Evolutionary conservation across 2,113 vertebrate species (phyloP).

Genomic region (Cathartes aura): DNA sequence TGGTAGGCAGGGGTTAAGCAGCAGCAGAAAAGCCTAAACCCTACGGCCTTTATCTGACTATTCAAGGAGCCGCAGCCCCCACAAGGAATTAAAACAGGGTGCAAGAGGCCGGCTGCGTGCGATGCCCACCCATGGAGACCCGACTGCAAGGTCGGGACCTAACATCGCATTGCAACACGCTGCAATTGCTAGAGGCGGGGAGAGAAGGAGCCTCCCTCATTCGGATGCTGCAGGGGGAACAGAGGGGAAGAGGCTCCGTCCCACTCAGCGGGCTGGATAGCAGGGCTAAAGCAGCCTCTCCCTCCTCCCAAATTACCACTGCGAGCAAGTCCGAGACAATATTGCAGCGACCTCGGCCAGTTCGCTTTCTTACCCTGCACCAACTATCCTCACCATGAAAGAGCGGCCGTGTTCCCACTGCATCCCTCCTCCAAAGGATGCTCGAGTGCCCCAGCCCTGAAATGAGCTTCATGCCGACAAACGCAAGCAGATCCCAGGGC

Average conservation of each 20-base stretch:
- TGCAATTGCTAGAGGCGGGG: not conserved
- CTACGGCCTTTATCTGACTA: accelerated
- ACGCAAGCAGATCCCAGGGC: not conserved
- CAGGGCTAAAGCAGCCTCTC: not conserved
- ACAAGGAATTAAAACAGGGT: accelerated
- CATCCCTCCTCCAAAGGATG: not conserved
- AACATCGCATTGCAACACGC: accelerated
- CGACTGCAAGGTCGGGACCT: accelerated
- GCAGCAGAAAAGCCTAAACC: not conserved
- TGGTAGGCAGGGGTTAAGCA: not conserved
- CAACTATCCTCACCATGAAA: accelerated
- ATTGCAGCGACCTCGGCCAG: accelerated
- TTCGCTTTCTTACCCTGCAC: not conserved
- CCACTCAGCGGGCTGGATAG: accelerated
- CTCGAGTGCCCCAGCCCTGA: not conserved
- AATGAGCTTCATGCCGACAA: not conserved
- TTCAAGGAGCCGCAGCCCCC: not conserved
- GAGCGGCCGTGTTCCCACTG: accelerated
- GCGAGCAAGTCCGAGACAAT: not conserved
- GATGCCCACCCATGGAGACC: not conserved
- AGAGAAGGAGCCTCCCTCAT: not conserved
- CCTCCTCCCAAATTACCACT: not conserved
- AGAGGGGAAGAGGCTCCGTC: not conserved
- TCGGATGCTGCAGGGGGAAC: not conserved
- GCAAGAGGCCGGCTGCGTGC: not conserved